Evolutionary conservation across 2,888 invertebrate genomes (phyloP).

Genomic region (Zygaena filipendulae): DNA sequence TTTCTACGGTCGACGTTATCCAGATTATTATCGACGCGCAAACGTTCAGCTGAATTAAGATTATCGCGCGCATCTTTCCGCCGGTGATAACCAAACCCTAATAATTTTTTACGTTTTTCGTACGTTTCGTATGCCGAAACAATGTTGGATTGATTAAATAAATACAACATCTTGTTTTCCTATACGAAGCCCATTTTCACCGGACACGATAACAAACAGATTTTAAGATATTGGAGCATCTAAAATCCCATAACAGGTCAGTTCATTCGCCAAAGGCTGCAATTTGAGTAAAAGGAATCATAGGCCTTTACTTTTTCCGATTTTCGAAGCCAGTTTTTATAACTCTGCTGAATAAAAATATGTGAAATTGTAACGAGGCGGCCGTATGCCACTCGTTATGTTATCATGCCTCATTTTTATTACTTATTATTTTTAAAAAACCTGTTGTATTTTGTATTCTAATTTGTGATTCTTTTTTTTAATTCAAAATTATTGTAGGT

Average conservation of each 20-base stretch:
- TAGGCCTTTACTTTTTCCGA: slow-evolving; percentile 16
- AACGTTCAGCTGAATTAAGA: background rate
- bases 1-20: background rate
- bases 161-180: slow-evolving; percentile 8
- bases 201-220: slow-evolving; percentile 12
- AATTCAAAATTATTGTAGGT: too few species aligned
- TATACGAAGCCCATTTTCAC: slow-evolving; percentile 11
- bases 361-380: slow-evolving; percentile 14
- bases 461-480: too few species aligned
- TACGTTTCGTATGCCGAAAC: slow-evolving; percentile 11
- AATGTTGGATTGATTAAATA: slow-evolving; percentile 15
- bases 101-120: background rate
- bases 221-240: slow-evolving; percentile 6
- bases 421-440: too few species aligned
- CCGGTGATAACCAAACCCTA: background rate
- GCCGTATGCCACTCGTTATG: too few species aligned
- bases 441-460: too few species aligned
- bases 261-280: slow-evolving; percentile 13
- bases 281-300: slow-evolving; percentile 15
- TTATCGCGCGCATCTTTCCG: background rate
- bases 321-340: slow-evolving; percentile 8
- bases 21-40: background rate
- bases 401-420: too few species aligned
- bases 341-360: slow-evolving; percentile 15
- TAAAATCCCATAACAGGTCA: slow-evolving; percentile 14